Evolutionary conservation across 2,888 invertebrate genomes (phyloP).

Genomic region (Pemphredon lugubris): DNA sequence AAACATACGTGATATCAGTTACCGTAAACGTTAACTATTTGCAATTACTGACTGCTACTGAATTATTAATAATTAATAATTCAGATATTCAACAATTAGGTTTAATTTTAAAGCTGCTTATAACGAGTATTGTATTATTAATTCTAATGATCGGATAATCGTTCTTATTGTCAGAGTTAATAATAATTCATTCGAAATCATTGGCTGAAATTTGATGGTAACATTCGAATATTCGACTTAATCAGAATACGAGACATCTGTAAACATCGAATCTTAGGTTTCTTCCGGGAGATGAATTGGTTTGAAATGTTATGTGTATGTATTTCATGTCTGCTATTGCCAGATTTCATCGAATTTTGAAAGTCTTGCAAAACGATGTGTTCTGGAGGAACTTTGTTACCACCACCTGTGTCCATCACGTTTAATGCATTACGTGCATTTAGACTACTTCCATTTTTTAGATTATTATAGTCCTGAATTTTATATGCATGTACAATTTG

Average conservation of each 20-base stretch:
- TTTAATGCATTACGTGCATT: slow-evolving; percentile 25
- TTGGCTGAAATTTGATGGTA: not conserved
- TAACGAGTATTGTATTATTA: too few species aligned
- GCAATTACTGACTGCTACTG: not conserved
- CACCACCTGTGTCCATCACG: slow-evolving; percentile 8
- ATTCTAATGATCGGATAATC: not conserved
- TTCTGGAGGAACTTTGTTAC: slow-evolving; percentile 15
- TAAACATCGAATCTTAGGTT: slow-evolving; percentile 9
- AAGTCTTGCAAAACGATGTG: slow-evolving; percentile 3
- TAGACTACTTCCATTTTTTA: slow-evolving; percentile 46
- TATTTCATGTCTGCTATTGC: slow-evolving; percentile 7
- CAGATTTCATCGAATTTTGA: slow-evolving; percentile 10
- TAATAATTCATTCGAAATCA: not conserved
- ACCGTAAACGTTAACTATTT: not conserved
- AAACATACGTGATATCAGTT: not conserved
- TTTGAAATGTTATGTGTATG: not conserved
- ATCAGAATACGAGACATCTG: slow-evolving; percentile 1
- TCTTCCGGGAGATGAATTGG: not conserved
- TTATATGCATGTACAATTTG: slow-evolving; percentile 34
- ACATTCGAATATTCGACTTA: slow-evolving; percentile 11
- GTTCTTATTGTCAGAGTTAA: not conserved
- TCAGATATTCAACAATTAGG: too few species aligned
- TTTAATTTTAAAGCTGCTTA: too few species aligned
- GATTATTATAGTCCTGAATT: slow-evolving; percentile 26
- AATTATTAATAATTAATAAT: not conserved